Conservation (phyloP, 1,140 invertebrate species). For the Mycetomoellerius zeteki region DNA sequence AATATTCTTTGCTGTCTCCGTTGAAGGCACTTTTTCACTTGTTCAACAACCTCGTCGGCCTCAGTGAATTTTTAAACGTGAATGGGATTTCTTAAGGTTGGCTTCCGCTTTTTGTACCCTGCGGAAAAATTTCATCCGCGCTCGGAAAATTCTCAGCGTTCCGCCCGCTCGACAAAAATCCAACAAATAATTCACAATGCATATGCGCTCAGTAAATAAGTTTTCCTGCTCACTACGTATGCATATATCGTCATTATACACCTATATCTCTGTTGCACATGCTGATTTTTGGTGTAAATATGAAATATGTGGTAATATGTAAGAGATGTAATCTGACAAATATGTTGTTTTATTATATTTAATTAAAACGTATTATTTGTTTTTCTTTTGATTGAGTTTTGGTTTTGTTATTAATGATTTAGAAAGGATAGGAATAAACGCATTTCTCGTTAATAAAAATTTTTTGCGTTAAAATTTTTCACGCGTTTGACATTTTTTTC, state of each 20-base stretch:
- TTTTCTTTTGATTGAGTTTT: neutral
- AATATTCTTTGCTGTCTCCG: slow-evolving; percentile 37
- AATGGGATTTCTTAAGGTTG: slow-evolving; percentile 61
- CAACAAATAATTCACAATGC: slow-evolving; percentile 59
- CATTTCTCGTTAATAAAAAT: neutral
- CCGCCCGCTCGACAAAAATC: slow-evolving; percentile 55
- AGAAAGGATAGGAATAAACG: neutral
- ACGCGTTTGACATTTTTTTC: neutral
- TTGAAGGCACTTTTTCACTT: slow-evolving; percentile 51
- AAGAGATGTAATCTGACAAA: neutral
- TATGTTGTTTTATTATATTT: neutral
- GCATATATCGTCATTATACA: slow-evolving; percentile 51
- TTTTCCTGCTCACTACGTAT: slow-evolving; percentile 45
- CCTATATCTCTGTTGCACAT: slow-evolving; percentile 17
- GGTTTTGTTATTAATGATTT: neutral
- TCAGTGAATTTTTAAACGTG: slow-evolving; percentile 58
- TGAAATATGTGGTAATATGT: neutral
- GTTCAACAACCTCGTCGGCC: slow-evolving; percentile 55
- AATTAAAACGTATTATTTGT: neutral
- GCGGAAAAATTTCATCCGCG: slow-evolving; percentile 58
- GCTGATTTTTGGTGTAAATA: slow-evolving; percentile 18
- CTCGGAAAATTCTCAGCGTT: slow-evolving; percentile 39
- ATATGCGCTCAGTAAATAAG: slow-evolving; percentile 53
- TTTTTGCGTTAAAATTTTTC: neutral
- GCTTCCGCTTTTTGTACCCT: slow-evolving; percentile 48